These are phyloP conservation scores for Amniataba percoides DNA, from an alignment of 2,797 vertebrate species.

Conservation along the genomic window DNA sequence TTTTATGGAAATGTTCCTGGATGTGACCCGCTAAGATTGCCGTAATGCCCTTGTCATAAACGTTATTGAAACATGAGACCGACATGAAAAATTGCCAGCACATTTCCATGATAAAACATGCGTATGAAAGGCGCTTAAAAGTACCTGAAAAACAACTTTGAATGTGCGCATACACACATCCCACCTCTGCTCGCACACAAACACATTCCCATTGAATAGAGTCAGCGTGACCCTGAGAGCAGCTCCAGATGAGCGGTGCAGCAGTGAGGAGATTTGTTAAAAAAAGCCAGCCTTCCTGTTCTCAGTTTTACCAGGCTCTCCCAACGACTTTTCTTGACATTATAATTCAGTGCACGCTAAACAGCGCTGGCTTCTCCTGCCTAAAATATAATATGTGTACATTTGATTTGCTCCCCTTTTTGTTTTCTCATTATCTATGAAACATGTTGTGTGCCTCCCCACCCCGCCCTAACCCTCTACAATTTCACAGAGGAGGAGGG, in stretches of 20 bases:
- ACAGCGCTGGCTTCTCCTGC: constrained; percentile 41
- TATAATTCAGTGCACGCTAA: constrained; percentile 73
- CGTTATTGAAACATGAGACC: constrained; percentile 10
- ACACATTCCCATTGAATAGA: constrained; percentile 19
- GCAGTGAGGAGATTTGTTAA: constrained; percentile 63
- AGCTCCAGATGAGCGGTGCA: constrained; percentile 49
- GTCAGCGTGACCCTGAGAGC: constrained; percentile 35
- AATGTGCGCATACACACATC: constrained; percentile 19
- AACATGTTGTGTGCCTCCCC: constrained; percentile 44
- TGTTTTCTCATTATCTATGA: constrained; percentile 80
- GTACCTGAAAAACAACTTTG: constrained; percentile 1
- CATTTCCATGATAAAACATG: constrained; percentile 20
- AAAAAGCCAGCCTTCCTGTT: constrained; percentile 46
- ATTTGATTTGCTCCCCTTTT: constrained; percentile 78
- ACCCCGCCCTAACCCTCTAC: constrained; percentile 45
- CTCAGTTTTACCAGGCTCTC: constrained; percentile 49
- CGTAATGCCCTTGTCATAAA: background rate
- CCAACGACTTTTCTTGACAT: constrained; percentile 59
- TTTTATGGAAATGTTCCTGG: constrained; percentile 8
- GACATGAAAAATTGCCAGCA: constrained; percentile 4
- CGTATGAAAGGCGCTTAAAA: constrained; percentile 4
- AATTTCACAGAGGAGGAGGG: constrained; percentile 50
- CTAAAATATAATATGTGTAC: constrained; percentile 79
- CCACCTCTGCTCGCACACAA: constrained; percentile 4
- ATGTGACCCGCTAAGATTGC: background rate